Base-by-base conservation (phyloP, 30 jellyfish, hydroid and myxozoan genomes). In the Pseudorhiza aurosa region DNA sequence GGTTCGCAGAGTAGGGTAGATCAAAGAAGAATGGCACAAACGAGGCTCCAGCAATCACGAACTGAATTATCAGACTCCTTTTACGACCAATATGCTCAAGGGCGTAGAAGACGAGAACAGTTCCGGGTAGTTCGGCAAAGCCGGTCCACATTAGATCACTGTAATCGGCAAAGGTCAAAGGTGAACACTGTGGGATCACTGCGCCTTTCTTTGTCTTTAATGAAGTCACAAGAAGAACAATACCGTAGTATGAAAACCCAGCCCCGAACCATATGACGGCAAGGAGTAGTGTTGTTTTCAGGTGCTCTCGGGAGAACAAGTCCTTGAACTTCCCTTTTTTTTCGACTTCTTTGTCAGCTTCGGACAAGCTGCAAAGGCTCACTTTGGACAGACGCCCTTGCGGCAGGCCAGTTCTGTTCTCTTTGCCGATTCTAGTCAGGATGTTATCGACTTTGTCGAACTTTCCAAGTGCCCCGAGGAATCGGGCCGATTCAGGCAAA, bases 61-160 rank as follows among this genome's bases (percentile, higher is more conserved):
- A 67, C 21, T 75, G 78, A 19, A 58, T 22, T 11, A 85, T 46
- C 40, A 65, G 37, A 9, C 85, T 85, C 46, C 40, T 75, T 25
- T 58, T 62, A 26, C 96, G 46, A 4, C 96, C 96, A 49, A 75
- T 24, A 4, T 47, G 21, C 45, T 85, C 96, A 15, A 85, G 58
- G 8, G 76, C 81, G 58, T 85, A 75, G 68, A 74, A 69, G 17
- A 78, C 81, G 18, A 85, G 32, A 26, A 75, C 25, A 1, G 84
- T 58, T n/a, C 96, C 96, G 10, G 90, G 90, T 8, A 85, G n/a
- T 44, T 85, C 96, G 0, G 90, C 94, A 69, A 82, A 69, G 11
- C 87, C 94, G 21, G 81, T 68, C 86, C 86, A 82, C 21, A 82
- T 82, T 42, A 68, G 55, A n/a, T 68, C 87, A 8, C 46, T 33